Conservation (phyloP, 1,140 invertebrate species). For the Ruditapes philippinarum region DNA sequence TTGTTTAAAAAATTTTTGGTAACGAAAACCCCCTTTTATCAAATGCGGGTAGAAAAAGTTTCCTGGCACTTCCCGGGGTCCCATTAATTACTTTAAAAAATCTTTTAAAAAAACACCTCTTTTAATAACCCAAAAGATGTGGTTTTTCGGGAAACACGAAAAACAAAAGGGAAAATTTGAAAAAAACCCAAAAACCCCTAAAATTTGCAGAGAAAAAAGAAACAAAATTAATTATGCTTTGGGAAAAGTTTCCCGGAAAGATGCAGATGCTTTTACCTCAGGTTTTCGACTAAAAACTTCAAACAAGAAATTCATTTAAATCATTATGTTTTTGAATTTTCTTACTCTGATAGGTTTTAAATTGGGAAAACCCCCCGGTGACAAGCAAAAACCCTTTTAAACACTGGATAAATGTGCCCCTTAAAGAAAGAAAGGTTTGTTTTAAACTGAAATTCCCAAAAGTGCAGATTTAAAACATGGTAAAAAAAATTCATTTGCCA, state of each 20-base stretch:
- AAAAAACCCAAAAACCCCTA: too few species aligned
- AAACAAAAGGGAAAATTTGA: too few species aligned
- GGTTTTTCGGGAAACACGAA: too few species aligned
- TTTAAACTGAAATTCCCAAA: not conserved
- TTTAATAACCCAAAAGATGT: too few species aligned
- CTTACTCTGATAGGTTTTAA: not conserved
- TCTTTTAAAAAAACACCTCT: not conserved
- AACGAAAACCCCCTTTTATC: not conserved
- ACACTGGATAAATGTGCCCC: not conserved
- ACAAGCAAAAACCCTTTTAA: not conserved
- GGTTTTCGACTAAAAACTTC: too few species aligned
- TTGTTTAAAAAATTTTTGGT: not conserved
- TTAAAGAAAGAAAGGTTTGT: not conserved
- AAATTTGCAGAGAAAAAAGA: too few species aligned
- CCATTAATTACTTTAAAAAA: not conserved
- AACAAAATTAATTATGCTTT: too few species aligned
- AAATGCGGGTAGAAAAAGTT: not conserved
- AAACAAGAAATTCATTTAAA: too few species aligned
- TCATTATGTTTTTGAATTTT: not conserved
- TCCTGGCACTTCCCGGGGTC: not conserved
- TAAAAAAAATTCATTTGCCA: not conserved
- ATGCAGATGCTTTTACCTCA: too few species aligned
- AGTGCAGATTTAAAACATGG: not conserved
- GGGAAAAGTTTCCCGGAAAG: too few species aligned
- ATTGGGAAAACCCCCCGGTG: not conserved